phyloP scores from a whole-genome alignment of 2,797 vertebrate species.

The Acestrorhynchus altus region DNA sequence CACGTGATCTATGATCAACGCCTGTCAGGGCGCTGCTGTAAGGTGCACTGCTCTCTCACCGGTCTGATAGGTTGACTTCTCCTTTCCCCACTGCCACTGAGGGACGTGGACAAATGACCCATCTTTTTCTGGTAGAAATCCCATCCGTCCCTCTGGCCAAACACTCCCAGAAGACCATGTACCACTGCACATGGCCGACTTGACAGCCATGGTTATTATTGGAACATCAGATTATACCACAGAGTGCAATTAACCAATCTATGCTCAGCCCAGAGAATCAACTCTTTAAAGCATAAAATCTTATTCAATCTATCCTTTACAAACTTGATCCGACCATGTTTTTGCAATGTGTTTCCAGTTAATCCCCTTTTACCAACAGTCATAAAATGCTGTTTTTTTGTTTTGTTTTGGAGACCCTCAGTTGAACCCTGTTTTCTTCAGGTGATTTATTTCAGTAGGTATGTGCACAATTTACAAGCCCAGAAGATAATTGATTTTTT shows the following conservation, averaged over 20 bases:
- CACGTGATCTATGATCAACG: slow-evolving; percentile 64
- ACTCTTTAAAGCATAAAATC: no score
- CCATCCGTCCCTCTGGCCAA: slow-evolving; percentile 1
- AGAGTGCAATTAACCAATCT: neutral
- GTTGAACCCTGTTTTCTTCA: no score
- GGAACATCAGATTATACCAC: slow-evolving; percentile 1
- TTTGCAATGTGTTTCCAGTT: no score
- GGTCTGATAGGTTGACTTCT: neutral
- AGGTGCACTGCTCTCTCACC: neutral
- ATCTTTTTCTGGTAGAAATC: slow-evolving; percentile 12
- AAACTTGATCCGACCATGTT: no score
- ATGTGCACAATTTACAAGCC: no score
- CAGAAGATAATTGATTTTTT: no score
- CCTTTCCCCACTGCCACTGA: slow-evolving; percentile 12
- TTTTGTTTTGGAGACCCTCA: no score
- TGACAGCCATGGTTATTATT: neutral
- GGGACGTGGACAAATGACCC: slow-evolving; percentile 19
- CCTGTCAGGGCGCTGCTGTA: slow-evolving; percentile 57
- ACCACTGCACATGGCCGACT: neutral
- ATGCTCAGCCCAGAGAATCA: neutral
- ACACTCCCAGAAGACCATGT: neutral
- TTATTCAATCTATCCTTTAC: no score
- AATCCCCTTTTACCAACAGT: no score
- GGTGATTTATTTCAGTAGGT: no score
- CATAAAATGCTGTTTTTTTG: no score